Evolutionary conservation across 2,888 invertebrate genomes (phyloP).

Genomic region (Eupeodes latifasciatus): DNA sequence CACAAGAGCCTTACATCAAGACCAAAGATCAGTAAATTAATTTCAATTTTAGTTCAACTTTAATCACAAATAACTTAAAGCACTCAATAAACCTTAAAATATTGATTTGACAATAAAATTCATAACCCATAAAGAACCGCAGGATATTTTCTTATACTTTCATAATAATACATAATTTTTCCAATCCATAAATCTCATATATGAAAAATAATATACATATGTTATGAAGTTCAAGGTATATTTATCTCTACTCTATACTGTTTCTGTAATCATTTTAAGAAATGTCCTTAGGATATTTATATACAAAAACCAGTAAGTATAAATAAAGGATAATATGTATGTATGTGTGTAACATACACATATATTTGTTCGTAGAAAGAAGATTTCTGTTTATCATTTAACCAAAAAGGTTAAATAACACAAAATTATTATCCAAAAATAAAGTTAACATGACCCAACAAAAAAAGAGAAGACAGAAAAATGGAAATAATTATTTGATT

Average conservation of each 20-base stretch:
- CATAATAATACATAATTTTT: neutral
- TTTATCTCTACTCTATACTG: conserved; percentile 3
- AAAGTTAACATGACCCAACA: neutral
- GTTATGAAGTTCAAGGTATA: conserved; percentile 8
- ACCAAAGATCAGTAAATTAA: too few relatives aligned
- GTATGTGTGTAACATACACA: too few relatives aligned
- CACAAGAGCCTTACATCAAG: too few relatives aligned
- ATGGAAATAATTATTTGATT: neutral
- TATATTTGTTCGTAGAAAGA: neutral
- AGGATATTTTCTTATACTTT: neutral
- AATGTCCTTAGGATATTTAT: neutral
- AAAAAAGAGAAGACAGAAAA: neutral
- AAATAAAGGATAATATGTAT: neutral
- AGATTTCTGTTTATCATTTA: conserved; percentile 29
- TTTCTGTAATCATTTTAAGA: conserved; percentile 18
- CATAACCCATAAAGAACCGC: neutral
- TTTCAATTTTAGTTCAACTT: neutral
- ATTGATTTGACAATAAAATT: neutral
- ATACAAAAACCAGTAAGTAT: neutral
- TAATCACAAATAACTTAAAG: neutral
- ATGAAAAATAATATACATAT: neutral
- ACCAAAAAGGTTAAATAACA: conserved; percentile 22
- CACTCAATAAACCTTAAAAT: neutral
- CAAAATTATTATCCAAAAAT: conserved; percentile 25
- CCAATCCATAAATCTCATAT: conserved; percentile 8